Conservation (phyloP, 2,888 invertebrate genomes). For the Leucoma salicis region DNA sequence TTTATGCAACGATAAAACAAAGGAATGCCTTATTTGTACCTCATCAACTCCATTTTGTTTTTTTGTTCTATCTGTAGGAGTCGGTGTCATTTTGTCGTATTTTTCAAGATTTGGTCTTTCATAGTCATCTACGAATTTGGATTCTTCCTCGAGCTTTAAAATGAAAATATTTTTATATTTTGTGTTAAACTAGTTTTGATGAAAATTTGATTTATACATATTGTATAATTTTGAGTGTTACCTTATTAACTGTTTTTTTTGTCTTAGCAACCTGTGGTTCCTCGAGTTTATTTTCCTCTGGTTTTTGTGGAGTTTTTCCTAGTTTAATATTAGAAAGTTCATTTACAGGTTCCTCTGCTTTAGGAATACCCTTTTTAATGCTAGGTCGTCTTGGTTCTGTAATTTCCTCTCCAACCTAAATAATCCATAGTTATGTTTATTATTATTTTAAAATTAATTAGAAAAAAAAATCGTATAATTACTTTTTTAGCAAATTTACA, state of each 20-base stretch:
- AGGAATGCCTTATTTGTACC: slow-evolving; percentile 41
- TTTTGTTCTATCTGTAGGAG: slow-evolving; percentile 64
- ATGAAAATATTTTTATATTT: slow-evolving; percentile 3
- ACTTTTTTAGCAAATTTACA: not conserved
- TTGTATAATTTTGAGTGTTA: slow-evolving; percentile 30
- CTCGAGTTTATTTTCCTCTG: slow-evolving; percentile 58
- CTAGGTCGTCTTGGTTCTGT: slow-evolving; percentile 57
- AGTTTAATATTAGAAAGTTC: slow-evolving; percentile 70
- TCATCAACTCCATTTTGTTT: slow-evolving; percentile 71
- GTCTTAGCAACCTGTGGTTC: slow-evolving; percentile 66
- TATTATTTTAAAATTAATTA: not conserved
- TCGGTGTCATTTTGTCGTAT: slow-evolving; percentile 83
- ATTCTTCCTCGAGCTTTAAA: slow-evolving; percentile 68
- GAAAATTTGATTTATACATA: not conserved
- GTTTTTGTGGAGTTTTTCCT: slow-evolving; percentile 62
- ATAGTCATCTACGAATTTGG: slow-evolving; percentile 86
- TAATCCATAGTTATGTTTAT: slow-evolving; percentile 2
- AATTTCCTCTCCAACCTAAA: slow-evolving; percentile 62
- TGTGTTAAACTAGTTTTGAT: not conserved
- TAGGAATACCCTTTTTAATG: slow-evolving; percentile 69
- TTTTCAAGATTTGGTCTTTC: slow-evolving; percentile 87
- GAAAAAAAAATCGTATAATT: not conserved
- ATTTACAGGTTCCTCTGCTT: slow-evolving; percentile 69
- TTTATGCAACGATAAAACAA: not conserved
- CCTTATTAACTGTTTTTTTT: slow-evolving; percentile 66